These are phyloP conservation scores for Mesaphorura yosii DNA, from an alignment of 1,140 invertebrate genomes.

Conservation along the genomic window DNA sequence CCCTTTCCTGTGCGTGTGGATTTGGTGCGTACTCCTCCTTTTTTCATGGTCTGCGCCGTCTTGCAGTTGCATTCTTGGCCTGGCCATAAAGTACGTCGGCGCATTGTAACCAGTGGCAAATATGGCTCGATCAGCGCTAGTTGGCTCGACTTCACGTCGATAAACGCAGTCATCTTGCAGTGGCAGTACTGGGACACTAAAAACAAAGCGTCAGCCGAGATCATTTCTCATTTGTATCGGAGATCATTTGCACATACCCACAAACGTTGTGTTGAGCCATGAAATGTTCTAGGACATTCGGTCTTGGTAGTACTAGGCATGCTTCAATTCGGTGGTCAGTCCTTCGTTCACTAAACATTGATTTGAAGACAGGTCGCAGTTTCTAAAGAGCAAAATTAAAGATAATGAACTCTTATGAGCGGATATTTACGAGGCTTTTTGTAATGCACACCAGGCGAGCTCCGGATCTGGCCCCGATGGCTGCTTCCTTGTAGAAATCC, in stretches of 20 bases:
- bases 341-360: constrained; percentile 46
- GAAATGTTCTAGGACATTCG: constrained; percentile 14
- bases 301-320: constrained; percentile 7
- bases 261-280: constrained; percentile 13
- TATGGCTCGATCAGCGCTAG: constrained; percentile 22
- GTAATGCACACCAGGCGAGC: constrained; percentile 11
- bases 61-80: background rate
- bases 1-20: background rate
- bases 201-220: background rate
- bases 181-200: constrained; percentile 10
- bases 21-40: background rate
- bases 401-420: constrained; percentile 37
- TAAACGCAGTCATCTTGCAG: constrained; percentile 7
- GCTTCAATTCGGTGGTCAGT: constrained; percentile 33
- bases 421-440: background rate
- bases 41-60: background rate
- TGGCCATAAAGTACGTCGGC: background rate
- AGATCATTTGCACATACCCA: constrained; percentile 11
- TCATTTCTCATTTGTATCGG: too few species aligned
- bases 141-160: constrained; percentile 6
- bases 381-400: constrained; percentile 33
- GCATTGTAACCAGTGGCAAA: constrained; percentile 15
- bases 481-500: constrained; percentile 20
- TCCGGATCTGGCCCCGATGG: constrained; percentile 8
- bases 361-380: constrained; percentile 43